A percentile compares a stretch with the other conserved stretches of the same genome.
phyloP scores from a whole-genome alignment of 2,888 invertebrate species.

The Drosophila percnosoma region DNA sequence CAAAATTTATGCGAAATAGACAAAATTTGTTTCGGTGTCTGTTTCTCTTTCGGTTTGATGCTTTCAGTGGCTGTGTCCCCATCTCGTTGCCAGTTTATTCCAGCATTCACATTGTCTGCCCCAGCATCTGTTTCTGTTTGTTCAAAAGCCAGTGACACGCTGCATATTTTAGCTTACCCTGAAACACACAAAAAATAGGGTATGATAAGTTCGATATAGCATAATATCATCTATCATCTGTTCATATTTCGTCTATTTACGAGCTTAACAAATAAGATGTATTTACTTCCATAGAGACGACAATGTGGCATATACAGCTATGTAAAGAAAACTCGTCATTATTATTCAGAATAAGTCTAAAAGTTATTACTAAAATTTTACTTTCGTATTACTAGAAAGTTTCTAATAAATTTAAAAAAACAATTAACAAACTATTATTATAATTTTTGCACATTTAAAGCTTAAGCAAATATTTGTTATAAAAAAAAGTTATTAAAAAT shows the following conservation, averaged over 20 bases:
- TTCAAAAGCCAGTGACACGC: conserved; percentile 1
- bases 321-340: no score
- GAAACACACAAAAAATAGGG: not conserved
- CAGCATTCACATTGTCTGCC: conserved; percentile 15
- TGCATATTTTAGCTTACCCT: conserved; percentile 36
- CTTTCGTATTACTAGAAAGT: no score
- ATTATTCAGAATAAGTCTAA: no score
- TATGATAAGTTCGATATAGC: not conserved
- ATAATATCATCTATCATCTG: not conserved
- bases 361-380: no score
- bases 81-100: conserved; percentile 15
- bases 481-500: not conserved
- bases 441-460: no score
- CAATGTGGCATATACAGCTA: no score
- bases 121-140: conserved; percentile 32
- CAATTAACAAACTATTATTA: no score
- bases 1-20: conserved; percentile 75
- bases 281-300: not conserved
- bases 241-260: not conserved
- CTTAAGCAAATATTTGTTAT: no score
- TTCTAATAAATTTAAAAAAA: no score
- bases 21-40: conserved; percentile 43
- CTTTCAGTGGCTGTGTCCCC: conserved; percentile 1
- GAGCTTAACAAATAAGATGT: not conserved
- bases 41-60: not conserved